These are phyloP conservation scores for Butorides virescens DNA, from an alignment of 2,113 vertebrate genomes.

Conservation along the genomic window DNA sequence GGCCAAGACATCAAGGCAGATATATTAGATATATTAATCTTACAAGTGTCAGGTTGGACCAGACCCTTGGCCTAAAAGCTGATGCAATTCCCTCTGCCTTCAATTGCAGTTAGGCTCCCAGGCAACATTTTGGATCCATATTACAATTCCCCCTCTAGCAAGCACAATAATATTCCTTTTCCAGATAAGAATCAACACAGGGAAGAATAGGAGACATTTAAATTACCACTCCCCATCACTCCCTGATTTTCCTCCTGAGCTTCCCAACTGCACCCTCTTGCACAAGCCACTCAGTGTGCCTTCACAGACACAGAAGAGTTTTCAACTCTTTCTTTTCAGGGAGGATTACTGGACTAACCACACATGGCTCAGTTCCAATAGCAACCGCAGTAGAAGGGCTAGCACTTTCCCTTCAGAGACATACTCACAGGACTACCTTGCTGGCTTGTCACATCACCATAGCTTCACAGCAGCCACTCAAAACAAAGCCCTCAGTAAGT, in stretches of 20 bases:
- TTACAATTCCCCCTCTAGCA: not conserved
- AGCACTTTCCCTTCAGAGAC: not conserved
- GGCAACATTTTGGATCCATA: not conserved
- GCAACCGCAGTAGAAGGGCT: rapidly evolving
- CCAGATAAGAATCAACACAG: not conserved
- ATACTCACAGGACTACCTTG: not conserved
- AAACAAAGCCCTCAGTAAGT: not conserved
- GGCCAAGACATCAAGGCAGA: not conserved
- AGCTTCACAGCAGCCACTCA: not conserved
- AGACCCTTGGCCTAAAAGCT: not conserved
- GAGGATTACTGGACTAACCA: not conserved
- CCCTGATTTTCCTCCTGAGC: not conserved
- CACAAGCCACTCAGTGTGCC: not conserved
- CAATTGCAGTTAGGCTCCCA: not conserved
- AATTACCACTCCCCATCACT: not conserved
- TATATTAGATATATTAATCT: not conserved
- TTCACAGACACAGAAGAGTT: not conserved
- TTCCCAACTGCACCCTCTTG: not conserved
- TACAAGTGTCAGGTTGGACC: not conserved
- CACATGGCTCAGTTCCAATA: not conserved
- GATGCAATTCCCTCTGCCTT: not conserved
- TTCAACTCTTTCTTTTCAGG: not conserved
- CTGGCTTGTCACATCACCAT: not conserved
- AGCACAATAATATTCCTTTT: not conserved
- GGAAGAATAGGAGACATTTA: not conserved